Base-by-base conservation (phyloP, 1,140 invertebrate genomes). In the Gonioctena quinquepunctata region DNA sequence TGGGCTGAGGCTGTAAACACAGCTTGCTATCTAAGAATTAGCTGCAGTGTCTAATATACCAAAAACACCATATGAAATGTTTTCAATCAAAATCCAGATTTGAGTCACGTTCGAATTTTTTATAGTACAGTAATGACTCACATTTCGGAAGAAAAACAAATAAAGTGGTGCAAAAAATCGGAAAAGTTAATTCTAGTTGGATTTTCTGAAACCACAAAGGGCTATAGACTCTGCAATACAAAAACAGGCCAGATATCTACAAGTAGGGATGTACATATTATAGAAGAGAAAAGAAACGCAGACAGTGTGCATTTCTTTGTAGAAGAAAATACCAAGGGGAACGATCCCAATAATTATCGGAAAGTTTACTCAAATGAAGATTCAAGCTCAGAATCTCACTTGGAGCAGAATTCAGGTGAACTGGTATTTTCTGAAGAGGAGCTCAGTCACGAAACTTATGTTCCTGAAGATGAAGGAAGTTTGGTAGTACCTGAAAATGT, bases 31-130 rank as follows among this genome's bases (percentile, higher is more conserved):
- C 16, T 66, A 11, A 68, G 11, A 11, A 27, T 54, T 49, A 68
- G 25, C 8, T 33, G n/a, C 28, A 11, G 28, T 33, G 8, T 11
- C 28, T 33, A 13, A 7, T 33, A 13, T 7, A 33, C 28, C n/a
- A 33, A 33, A 33, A 28, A 57, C 50, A 54, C 16, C 16, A 54
- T 21, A n/a, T n/a, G n/a, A n/a, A n/a, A n/a, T 78, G 82, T 71
- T 73, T 74, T 76, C 19, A 79, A 68, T 72, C 69, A 69, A 85
- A 83, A 81, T 83, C 84, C 72, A 79, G 85, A 76, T 76, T 87
- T 6, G 56, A n/a, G 7, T 66, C n/a, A 84, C 66, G 6, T 85
- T 0, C 71, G 71, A 22, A 72, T 79, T 60, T 85, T 86, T 79
- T 83, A 84, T 8, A 84, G 78, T 64, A 66, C 70, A 54, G 81